Conservation (phyloP, 2,113 vertebrate genomes). For the Cynoglossus semilaevis region DNA sequence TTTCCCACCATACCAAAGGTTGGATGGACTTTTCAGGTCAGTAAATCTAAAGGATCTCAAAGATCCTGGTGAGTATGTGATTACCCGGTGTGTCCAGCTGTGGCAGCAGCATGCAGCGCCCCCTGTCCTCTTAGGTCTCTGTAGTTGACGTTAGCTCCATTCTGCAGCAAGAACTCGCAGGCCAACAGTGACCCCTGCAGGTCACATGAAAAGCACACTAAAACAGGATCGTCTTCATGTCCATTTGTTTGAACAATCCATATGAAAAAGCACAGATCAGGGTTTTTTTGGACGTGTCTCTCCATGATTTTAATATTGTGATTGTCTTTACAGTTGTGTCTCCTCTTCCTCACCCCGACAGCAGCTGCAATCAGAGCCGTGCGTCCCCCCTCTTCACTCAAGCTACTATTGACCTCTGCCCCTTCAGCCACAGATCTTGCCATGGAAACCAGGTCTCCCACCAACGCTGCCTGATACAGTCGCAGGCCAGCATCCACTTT, state of each 20-base stretch:
- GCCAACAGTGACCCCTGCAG: conserved; percentile 73
- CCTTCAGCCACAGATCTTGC: conserved; percentile 65
- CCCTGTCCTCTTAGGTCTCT: conserved; percentile 73
- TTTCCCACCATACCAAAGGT: no score
- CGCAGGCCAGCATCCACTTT: conserved; percentile 13
- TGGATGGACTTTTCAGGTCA: no score
- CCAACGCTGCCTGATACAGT: conserved; percentile 61
- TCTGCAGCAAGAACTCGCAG: conserved; percentile 77
- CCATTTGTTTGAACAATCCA: neutral
- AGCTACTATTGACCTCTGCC: conserved; percentile 66
- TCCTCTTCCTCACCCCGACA: conserved; percentile 58
- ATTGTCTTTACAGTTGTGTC: neutral
- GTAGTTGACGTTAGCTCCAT: conserved; percentile 75
- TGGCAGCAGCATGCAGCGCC: conserved; percentile 73
- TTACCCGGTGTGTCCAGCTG: conserved; percentile 76
- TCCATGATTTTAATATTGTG: no score
- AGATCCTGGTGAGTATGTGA: neutral
- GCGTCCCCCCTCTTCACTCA: conserved; percentile 57
- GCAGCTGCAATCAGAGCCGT: conserved; percentile 74
- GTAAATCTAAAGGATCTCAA: no score
- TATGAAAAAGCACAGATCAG: no score
- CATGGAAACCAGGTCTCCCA: conserved; percentile 70
- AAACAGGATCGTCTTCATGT: neutral
- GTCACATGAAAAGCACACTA: neutral
- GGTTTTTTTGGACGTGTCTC: no score